A percentile compares a stretch with the other conserved stretches of the same genome.
These are phyloP conservation scores for Echinometra lucunter DNA, from an alignment of 53 echinoderm and acorn worm genomes.

Conservation along the genomic window DNA sequence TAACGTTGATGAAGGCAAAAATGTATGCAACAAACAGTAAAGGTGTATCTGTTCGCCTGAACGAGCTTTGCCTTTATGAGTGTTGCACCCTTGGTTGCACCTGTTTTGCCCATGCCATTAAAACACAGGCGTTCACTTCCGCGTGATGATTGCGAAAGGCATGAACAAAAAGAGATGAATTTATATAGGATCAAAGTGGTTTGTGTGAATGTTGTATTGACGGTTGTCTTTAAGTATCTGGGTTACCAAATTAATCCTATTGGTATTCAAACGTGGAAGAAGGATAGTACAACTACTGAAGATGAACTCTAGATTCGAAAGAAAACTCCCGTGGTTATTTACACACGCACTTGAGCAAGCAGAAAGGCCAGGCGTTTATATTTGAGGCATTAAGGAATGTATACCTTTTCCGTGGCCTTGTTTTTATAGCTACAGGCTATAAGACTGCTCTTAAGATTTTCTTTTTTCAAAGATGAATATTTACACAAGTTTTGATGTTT, in stretches of 20 bases:
- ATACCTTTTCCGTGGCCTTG: not conserved
- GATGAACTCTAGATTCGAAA: not conserved
- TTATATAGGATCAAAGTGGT: not conserved
- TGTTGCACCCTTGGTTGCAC: too few relatives aligned
- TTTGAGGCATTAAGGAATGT: not conserved
- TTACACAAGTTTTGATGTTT: not conserved
- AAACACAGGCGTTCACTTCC: too few relatives aligned
- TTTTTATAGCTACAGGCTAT: not conserved
- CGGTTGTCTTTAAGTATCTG: not conserved
- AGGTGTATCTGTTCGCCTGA: too few relatives aligned
- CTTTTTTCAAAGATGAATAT: not conserved
- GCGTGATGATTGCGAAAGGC: too few relatives aligned
- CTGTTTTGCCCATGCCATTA: too few relatives aligned
- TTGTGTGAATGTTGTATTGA: not conserved
- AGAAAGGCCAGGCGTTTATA: not conserved
- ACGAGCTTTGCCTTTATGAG: too few relatives aligned
- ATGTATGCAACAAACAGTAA: too few relatives aligned
- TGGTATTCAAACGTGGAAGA: not conserved
- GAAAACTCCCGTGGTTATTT: constrained; percentile 12
- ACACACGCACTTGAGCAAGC: not conserved
- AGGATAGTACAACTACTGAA: not conserved
- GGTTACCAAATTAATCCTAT: not conserved
- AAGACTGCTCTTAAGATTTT: not conserved
- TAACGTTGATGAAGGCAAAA: too few relatives aligned
- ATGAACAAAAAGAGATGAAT: not conserved